Evolutionary conservation across 2,888 invertebrate genomes (phyloP), one percentile per base, ranked within the genome.

Genomic region (Galerucella nymphaeae): DNA sequence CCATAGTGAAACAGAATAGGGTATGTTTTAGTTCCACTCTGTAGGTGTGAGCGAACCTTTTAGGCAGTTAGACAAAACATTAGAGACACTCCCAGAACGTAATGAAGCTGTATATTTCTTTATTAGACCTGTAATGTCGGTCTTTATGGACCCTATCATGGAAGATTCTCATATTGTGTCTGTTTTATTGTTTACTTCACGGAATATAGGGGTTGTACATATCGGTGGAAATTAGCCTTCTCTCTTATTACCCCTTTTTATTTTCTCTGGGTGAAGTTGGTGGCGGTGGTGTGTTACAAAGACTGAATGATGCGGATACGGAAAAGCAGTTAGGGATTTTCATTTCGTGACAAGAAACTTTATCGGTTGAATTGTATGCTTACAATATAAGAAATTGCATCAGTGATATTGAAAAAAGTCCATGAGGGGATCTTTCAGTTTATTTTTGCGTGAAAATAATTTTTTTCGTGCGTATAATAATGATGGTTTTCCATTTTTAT

Each of bases 91-190:
- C 78, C 80, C 81, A 76, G 77, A 71, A 73, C 79, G 82, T 83
- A 84, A 84, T 84, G 82, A 83, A 83, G 83, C 81, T 80, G 82
- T 84, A 82, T 81, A 82, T 81, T 80, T 77, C 83, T 84, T 83
- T 84, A 84, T 84, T 83, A 84, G 83, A 82, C 82, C 81, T 81
- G 83, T 84, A 84, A 85, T 84, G 84, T 82, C 82, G 83, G 84
- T 83, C 85, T 84, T 84, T 85, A 84, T 80, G 79, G 80, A 80
- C 80, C 80, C 82, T 82, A 78, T 77, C 82, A 82, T 80, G 80
- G 78, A 81, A 82, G 80, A 82, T 79, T 82, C 84, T 84, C 84
- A 83, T 84, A 83, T 83, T 84, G 83, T 83, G 83, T 82, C 83
- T 83, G 83, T 83, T 82, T 83, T 82, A 83, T 82, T 83, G 83